Evolutionary conservation across 2,888 invertebrate species (phyloP), one percentile per base, ranked within the genome.

Genomic region (Acrocyrtus sp.): DNA sequence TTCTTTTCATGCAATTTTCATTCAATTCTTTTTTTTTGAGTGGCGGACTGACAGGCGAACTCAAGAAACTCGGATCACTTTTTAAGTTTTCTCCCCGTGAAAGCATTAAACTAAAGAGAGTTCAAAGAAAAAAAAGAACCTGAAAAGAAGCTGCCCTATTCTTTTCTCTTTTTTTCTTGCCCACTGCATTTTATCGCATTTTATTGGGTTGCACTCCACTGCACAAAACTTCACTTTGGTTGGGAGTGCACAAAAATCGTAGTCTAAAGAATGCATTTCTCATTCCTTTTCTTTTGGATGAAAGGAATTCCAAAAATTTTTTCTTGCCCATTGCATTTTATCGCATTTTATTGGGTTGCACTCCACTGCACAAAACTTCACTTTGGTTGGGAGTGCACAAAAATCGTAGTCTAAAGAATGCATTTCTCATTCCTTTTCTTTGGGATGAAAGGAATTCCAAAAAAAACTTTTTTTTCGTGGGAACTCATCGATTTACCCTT

Each of bases 161-260:
- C n/a, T n/a, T n/a, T n/a, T 39, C 50, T 61, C 60, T 50, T 34
- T 34, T 50, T 27, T 27, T 50, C 61, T 39, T 61, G 34, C 61
- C 50, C 34, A 39, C 50, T 50, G 15, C 17, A 19, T 61, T 34
- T 48, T 19, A 10, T 58, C 24, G 26, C 57, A 41, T 67, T 67
- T 67, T 58, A 61, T 68, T 68, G 68, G 60, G 53, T 51, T 68
- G 68, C 68, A 60, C 21, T 68, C 41, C 51, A 68, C 53, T 68
- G 68, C 68, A 61, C 22, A 43, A n/a, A n/a, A n/a, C n/a, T n/a
- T n/a, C n/a, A n/a, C n/a, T n/a, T n/a, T n/a, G n/a, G n/a, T n/a
- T n/a, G n/a, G n/a, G n/a, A n/a, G n/a, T n/a, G n/a, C n/a, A n/a
- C n/a, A n/a, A n/a, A n/a, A n/a, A n/a, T n/a, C n/a, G n/a, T n/a